phyloP scores from a whole-genome alignment of 64 coral and sea anemone genomes.

The Anthopleura sola region DNA sequence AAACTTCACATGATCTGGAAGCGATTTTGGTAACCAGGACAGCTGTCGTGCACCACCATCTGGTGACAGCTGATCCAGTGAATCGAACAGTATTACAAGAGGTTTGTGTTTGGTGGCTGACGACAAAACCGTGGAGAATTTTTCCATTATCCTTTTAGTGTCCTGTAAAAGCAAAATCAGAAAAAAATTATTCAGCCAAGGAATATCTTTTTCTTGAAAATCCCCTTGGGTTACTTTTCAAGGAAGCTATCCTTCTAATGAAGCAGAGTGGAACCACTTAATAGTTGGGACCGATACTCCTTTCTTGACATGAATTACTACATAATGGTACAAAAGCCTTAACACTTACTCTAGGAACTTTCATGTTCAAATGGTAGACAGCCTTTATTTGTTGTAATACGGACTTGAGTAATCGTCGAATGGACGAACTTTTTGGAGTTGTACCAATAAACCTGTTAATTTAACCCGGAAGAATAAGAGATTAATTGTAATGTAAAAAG shows the following conservation, averaged over 20 bases:
- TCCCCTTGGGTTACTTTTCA: too few relatives aligned
- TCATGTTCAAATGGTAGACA: slow-evolving; percentile 57
- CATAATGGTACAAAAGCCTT: not conserved
- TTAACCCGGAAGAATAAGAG: not conserved
- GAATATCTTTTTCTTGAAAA: not conserved
- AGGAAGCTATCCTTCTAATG: too few relatives aligned
- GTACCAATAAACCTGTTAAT: slow-evolving; percentile 76
- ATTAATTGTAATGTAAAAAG: too few relatives aligned
- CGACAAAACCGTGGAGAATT: slow-evolving; percentile 53
- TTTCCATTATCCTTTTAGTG: slow-evolving; percentile 54
- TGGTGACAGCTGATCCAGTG: slow-evolving; percentile 72
- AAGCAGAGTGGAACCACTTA: too few relatives aligned
- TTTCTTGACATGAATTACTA: not conserved
- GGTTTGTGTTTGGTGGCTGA: slow-evolving; percentile 46
- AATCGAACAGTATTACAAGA: slow-evolving; percentile 66
- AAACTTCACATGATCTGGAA: slow-evolving; percentile 68
- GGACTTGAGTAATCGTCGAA: slow-evolving; percentile 52
- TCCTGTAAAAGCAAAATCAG: slow-evolving; percentile 26
- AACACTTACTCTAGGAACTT: slow-evolving; percentile 60
- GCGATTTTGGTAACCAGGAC: slow-evolving; percentile 68
- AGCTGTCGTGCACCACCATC: slow-evolving; percentile 49
- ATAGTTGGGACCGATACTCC: not conserved
- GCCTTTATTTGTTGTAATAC: slow-evolving; percentile 73
- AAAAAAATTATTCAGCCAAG: not conserved
- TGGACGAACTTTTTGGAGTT: slow-evolving; percentile 67